Percentiles rank a stretch among this genome's conserved stretches.
These are phyloP conservation scores for Dasyornis broadbenti DNA, from an alignment of 2,113 vertebrate genomes.

Conservation along the genomic window DNA sequence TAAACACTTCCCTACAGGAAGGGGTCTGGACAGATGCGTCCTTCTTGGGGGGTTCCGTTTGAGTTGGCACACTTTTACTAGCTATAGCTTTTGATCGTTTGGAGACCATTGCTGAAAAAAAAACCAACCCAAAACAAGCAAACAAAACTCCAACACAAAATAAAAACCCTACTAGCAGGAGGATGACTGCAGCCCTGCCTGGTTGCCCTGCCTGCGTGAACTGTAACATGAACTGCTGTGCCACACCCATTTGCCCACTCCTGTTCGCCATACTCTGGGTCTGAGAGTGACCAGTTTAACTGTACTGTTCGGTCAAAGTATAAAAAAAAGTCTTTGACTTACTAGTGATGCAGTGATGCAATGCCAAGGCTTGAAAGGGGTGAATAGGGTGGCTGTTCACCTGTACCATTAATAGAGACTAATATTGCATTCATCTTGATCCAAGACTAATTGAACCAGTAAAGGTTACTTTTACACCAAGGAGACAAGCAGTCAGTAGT, in stretches of 20 bases:
- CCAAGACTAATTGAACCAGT: neutral
- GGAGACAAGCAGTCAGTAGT: neutral
- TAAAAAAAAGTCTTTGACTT: neutral
- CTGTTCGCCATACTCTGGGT: neutral
- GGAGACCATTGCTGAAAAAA: too few relatives aligned
- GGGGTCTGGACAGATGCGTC: rapidly evolving
- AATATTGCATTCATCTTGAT: neutral
- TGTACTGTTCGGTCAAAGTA: neutral
- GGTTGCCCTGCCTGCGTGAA: too few relatives aligned
- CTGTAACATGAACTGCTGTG: too few relatives aligned
- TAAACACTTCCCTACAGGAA: too few relatives aligned
- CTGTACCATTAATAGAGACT: neutral
- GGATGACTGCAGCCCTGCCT: too few relatives aligned
- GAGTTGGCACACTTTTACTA: neutral
- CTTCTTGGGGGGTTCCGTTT: neutral
- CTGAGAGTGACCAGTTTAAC: neutral
- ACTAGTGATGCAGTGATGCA: neutral
- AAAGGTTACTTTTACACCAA: neutral
- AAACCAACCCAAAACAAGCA: too few relatives aligned
- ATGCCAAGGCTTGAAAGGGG: neutral
- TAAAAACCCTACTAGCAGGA: too few relatives aligned
- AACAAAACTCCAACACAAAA: too few relatives aligned
- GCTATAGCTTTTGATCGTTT: too few relatives aligned
- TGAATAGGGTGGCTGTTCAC: neutral
- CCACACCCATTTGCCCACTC: neutral